Percentiles rank a stretch among this genome's conserved stretches.
These are phyloP conservation scores for Drosophila algonquin DNA, from an alignment of 2,888 invertebrate genomes.

Conservation along the genomic window DNA sequence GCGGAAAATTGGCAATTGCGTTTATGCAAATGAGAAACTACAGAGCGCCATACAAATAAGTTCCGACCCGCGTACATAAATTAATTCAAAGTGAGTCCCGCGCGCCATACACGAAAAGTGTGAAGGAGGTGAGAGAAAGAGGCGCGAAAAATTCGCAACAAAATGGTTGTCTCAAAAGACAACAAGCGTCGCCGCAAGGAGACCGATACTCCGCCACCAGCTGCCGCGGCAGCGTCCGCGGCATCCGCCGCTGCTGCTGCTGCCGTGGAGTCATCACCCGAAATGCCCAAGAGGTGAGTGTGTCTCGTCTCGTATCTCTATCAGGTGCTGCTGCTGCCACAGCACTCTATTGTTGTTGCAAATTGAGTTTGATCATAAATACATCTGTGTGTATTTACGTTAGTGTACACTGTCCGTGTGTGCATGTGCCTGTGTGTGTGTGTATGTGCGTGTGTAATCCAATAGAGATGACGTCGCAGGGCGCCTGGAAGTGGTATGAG, in stretches of 20 bases:
- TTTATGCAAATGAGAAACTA: constrained; percentile 22
- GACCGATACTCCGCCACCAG: constrained; percentile 64
- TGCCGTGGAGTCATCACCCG: constrained; percentile 83
- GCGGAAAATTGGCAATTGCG: constrained; percentile 56
- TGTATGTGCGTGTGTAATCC: constrained; percentile 26
- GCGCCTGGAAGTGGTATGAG: constrained; percentile 16
- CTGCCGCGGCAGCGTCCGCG: constrained; percentile 36
- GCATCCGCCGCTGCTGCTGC: constrained; percentile 47
- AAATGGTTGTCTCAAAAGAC: constrained; percentile 84
- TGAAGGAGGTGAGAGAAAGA: constrained; percentile 54
- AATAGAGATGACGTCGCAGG: constrained; percentile 48
- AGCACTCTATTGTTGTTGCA: constrained; percentile 26
- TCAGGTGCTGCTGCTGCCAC: constrained; percentile 1
- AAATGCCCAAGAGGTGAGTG: constrained; percentile 84
- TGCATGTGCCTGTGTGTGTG: constrained; percentile 12
- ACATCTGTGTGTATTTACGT: constrained; percentile 35
- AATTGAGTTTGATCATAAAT: constrained; percentile 39
- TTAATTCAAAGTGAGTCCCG: constrained; percentile 21
- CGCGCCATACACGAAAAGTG: constrained; percentile 7
- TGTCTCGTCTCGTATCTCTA: not conserved
- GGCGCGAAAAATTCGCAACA: constrained; percentile 76
- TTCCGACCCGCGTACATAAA: constrained; percentile 18
- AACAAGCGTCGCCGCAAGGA: constrained; percentile 84
- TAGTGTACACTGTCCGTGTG: constrained; percentile 5
- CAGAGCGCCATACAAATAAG: constrained; percentile 16